Conservation (phyloP, 2,113 vertebrate species). For the Cheilinus undulatus region DNA sequence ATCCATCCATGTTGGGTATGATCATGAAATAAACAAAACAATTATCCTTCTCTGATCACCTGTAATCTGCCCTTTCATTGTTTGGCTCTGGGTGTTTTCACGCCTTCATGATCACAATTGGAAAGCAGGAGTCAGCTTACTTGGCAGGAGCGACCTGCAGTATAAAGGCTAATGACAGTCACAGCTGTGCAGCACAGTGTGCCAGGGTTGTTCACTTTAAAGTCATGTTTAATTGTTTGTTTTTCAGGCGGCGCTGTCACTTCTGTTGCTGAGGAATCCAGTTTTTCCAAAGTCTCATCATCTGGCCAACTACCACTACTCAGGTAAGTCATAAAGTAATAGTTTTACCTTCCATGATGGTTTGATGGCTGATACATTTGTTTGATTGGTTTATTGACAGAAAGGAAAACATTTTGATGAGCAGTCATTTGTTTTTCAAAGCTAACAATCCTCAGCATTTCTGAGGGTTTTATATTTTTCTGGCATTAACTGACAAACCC, state of each 20-base stretch:
- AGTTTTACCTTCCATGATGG: no score
- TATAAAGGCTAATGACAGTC: slow-evolving; percentile 18
- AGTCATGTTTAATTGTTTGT: slow-evolving; percentile 16
- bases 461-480: no score
- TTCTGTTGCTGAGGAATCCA: slow-evolving; percentile 89
- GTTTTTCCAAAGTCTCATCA: slow-evolving; percentile 85
- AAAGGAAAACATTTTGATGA: no score
- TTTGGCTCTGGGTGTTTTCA: slow-evolving; percentile 1
- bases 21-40: not conserved
- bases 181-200: not conserved
- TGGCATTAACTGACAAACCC: no score
- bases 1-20: not conserved
- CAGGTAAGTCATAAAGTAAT: slow-evolving; percentile 81
- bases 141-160: not conserved
- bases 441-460: no score
- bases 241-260: slow-evolving; percentile 88
- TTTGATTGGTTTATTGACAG: no score
- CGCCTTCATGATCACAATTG: slow-evolving; percentile 4
- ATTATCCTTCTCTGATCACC: slow-evolving; percentile 28
- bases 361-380: not conserved
- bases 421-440: no score
- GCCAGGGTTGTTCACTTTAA: slow-evolving; percentile 1
- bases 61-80: not conserved
- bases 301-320: slow-evolving; percentile 94
- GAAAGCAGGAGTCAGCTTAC: not conserved